Percentiles rank a stretch among this genome's conserved stretches.
phyloP scores from a whole-genome alignment of 2,113 vertebrate genomes.

The Halcyon senegalensis region DNA sequence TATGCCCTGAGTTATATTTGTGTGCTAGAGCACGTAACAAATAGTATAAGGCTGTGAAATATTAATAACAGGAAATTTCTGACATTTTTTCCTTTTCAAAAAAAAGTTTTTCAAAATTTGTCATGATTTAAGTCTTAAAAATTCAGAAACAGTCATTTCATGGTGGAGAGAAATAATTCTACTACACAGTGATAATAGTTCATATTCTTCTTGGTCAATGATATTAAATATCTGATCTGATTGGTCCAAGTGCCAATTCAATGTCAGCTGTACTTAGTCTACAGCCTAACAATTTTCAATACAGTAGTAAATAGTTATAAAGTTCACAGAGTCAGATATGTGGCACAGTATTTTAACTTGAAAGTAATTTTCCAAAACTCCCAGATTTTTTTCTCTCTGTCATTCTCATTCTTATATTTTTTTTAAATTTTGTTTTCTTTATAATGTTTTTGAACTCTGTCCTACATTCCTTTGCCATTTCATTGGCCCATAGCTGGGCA shows the following conservation, averaged over 20 bases:
- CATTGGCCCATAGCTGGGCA: neutral
- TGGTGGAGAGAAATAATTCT: neutral
- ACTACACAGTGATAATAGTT: neutral
- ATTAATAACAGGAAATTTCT: neutral
- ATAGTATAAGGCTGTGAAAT: neutral
- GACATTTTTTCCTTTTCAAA: neutral
- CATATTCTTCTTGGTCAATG: neutral
- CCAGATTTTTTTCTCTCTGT: neutral
- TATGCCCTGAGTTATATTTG: neutral
- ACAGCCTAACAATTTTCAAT: neutral
- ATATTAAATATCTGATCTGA: neutral
- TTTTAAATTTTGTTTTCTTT: neutral
- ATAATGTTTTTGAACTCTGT: neutral
- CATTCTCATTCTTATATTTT: neutral
- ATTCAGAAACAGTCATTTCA: neutral
- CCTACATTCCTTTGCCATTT: neutral
- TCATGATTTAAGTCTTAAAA: neutral
- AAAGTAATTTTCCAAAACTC: neutral
- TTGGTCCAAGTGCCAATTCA: neutral
- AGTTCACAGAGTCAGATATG: neutral
- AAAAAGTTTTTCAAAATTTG: neutral
- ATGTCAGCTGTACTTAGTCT: neutral
- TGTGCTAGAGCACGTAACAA: neutral
- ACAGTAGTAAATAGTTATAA: neutral
- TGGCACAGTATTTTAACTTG: neutral